These are phyloP conservation scores for Casuarius casuarius DNA, from an alignment of 2,113 vertebrate genomes.

Conservation along the genomic window DNA sequence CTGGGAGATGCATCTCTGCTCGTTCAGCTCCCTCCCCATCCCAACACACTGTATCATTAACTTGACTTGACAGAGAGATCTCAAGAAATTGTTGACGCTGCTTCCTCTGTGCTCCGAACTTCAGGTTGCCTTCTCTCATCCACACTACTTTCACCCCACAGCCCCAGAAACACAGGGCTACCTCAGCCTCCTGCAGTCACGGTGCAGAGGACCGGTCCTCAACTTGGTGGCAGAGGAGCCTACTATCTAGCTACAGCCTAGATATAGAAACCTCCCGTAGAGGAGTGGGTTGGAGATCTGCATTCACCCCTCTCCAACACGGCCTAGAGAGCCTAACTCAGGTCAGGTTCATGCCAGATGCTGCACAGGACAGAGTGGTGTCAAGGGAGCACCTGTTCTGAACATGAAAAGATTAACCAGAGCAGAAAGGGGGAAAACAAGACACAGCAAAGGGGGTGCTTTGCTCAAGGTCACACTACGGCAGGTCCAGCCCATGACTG, in stretches of 20 bases:
- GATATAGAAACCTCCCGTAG: background rate
- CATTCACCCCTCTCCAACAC: background rate
- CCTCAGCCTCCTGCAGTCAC: too few relatives aligned
- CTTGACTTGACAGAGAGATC: too few relatives aligned
- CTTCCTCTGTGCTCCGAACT: too few relatives aligned
- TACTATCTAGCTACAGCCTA: too few relatives aligned
- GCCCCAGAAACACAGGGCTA: too few relatives aligned
- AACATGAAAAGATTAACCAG: background rate
- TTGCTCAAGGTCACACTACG: background rate
- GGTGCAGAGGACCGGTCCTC: too few relatives aligned
- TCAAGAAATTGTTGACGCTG: too few relatives aligned
- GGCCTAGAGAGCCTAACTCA: background rate
- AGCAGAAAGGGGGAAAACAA: background rate
- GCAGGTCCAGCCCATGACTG: background rate
- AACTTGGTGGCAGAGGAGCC: too few relatives aligned
- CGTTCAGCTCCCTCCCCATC: background rate
- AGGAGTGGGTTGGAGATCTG: background rate
- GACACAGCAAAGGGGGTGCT: background rate
- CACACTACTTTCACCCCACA: too few relatives aligned
- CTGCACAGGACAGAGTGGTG: too few relatives aligned
- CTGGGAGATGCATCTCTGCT: background rate
- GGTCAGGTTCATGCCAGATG: background rate
- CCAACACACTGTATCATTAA: too few relatives aligned
- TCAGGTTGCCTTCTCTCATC: too few relatives aligned
- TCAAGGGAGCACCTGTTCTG: background rate